A percentile compares a stretch with the other conserved stretches of the same genome.
Conservation (phyloP, 1,140 invertebrate genomes). For the Chironomus striatipennis region DNA sequence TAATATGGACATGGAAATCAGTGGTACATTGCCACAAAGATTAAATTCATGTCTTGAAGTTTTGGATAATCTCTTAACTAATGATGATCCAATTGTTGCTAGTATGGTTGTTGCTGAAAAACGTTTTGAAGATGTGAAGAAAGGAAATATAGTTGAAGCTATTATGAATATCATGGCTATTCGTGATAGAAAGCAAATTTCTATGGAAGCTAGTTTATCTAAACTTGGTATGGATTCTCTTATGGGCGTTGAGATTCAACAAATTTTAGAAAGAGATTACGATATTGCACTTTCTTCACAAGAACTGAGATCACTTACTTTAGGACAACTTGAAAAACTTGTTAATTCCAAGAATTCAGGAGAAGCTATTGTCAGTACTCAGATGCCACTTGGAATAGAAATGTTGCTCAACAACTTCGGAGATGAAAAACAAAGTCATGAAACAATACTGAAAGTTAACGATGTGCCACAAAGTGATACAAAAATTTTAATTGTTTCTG, state of each 20-base stretch:
- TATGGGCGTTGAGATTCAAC: constrained; percentile 84
- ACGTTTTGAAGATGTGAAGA: constrained; percentile 30
- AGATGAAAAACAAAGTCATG: constrained; percentile 41
- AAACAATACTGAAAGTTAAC: constrained; percentile 35
- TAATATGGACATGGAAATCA: constrained; percentile 53
- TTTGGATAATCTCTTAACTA: constrained; percentile 35
- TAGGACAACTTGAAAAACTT: constrained; percentile 54
- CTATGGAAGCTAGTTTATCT: constrained; percentile 49
- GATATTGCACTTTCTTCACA: constrained; percentile 68
- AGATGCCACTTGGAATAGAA: constrained; percentile 41
- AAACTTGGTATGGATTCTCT: constrained; percentile 87
- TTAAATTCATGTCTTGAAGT: constrained; percentile 49
- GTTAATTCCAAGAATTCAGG: constrained; percentile 44
- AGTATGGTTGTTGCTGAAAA: constrained; percentile 47
- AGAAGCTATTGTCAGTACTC: constrained; percentile 33
- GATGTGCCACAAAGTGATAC: constrained; percentile 36
- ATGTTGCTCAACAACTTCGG: constrained; percentile 48
- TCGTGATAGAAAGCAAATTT: constrained; percentile 29
- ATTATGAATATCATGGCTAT: constrained; percentile 48
- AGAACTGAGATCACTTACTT: constrained; percentile 61
- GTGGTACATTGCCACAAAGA: constrained; percentile 45
- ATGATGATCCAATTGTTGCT: constrained; percentile 47
- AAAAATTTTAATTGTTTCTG: constrained; percentile 65
- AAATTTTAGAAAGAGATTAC: constrained; percentile 73
- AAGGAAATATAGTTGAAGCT: constrained; percentile 48